Base-by-base conservation (phyloP, 2,888 invertebrate genomes). In the Chironomus riparius region DNA sequence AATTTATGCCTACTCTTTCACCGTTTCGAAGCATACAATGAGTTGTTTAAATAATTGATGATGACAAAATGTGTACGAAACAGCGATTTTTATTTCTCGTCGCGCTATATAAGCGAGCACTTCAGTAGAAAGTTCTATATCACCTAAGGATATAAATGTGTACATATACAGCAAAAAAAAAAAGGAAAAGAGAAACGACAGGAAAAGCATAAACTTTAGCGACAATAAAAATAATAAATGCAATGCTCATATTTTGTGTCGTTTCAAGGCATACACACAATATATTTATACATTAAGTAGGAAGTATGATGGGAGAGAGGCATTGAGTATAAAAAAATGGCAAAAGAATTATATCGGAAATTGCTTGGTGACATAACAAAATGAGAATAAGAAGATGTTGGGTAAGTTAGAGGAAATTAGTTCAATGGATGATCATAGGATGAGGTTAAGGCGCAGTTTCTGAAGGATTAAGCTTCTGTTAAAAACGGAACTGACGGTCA, bases 211-310 rank as follows among this genome's bases (percentile, higher is more conserved):
- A 72, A 72, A 72, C 61, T 74, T 74, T 74, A 21, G 22, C 72
- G 68, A 68, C 74, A 74, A 68, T 74, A 74, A 74, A 74, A 74
- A 74, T 74, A 74, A 74, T 74, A 74, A 74, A 74, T 74, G 74
- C 48, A 74, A 74, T 74, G 74, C 48, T 74, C 21, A 74, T 72
- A 72, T 72, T 72, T 71, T 72, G 21, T 28, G 61, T 65, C 65
- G 65, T 65, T 65, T 24, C 22, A 65, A 38, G 22, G 65, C 65
- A 65, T 65, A 65, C n/a, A 65, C 24, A 10, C 65, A 24, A 2
- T 3, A 24, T 56, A 18, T 56, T n/a, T 56, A 56, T 15, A 56
- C n/a, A 15, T 6, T 56, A 18, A 56, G 56, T 18, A 56, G n/a
- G 56, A 56, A 56, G 56, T 18, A 56, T 18, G 38, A 38, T 38